phyloP scores from a whole-genome alignment of 1,140 invertebrate genomes.

The Lamellibrachia luymesi region DNA sequence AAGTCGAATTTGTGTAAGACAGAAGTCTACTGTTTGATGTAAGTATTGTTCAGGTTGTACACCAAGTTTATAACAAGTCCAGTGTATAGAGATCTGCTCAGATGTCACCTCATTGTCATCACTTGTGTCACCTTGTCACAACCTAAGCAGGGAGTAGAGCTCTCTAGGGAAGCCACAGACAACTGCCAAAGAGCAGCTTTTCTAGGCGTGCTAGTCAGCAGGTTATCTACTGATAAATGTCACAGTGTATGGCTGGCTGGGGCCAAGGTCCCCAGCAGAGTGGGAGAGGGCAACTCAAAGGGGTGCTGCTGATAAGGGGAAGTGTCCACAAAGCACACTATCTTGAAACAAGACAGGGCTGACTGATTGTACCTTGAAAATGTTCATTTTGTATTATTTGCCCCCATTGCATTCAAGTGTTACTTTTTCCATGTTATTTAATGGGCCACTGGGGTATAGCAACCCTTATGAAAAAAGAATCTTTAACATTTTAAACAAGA shows the following conservation, averaged over 20 bases:
- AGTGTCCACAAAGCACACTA: neutral
- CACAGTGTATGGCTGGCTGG: neutral
- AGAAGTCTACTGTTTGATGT: neutral
- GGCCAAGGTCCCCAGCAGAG: neutral
- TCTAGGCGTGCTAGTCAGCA: neutral
- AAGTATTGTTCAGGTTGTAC: neutral
- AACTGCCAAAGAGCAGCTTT: neutral
- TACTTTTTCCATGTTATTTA: neutral
- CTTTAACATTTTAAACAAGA: neutral
- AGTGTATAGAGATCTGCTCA: neutral
- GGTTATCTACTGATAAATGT: neutral
- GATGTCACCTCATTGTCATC: neutral
- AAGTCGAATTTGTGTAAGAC: neutral
- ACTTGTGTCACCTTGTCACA: neutral
- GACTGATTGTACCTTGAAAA: neutral
- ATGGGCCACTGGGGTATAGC: neutral
- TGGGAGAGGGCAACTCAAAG: conserved; percentile 1
- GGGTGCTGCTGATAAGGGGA: conserved; percentile 2
- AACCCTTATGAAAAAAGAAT: neutral
- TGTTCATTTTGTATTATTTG: neutral
- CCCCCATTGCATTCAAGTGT: neutral
- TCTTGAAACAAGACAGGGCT: neutral
- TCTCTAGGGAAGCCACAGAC: neutral
- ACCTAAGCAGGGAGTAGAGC: neutral
- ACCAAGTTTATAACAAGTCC: neutral